phyloP scores from a whole-genome alignment of 1,140 invertebrate genomes.

The Lepeophtheirus salmonis region DNA sequence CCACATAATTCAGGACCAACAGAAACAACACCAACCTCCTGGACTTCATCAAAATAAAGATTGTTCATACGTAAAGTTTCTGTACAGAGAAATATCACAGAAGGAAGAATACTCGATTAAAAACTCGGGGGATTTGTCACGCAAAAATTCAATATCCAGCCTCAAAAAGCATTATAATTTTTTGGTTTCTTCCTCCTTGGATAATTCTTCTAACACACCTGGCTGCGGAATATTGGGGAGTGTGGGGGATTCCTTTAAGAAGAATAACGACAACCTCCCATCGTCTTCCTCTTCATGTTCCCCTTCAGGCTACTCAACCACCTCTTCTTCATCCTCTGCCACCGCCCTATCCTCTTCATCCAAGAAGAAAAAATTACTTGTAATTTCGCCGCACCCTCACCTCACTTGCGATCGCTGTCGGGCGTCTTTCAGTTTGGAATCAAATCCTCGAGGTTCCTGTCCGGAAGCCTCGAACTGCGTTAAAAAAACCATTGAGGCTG shows the following conservation, averaged over 20 bases:
- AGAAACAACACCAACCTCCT: background rate
- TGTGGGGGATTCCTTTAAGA: no score
- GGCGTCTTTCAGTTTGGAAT: conserved; percentile 40
- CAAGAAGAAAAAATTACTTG: background rate
- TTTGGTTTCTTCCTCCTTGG: no score
- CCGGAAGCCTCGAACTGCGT: conserved; percentile 70
- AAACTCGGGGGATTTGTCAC: no score
- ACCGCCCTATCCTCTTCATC: background rate
- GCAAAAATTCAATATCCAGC: no score
- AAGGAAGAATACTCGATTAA: background rate
- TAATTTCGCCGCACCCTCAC: background rate
- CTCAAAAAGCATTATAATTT: no score
- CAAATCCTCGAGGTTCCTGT: conserved; percentile 62
- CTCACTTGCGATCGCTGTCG: conserved; percentile 31
- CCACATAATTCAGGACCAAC: no score
- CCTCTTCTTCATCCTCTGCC: background rate
- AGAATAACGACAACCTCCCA: no score
- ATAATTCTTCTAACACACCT: no score
- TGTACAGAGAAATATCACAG: background rate
- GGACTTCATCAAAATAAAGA: no score
- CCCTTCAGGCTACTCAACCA: background rate
- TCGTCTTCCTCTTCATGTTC: no score
- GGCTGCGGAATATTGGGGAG: no score
- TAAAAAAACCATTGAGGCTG: conserved; percentile 51
- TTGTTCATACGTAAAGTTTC: conserved; percentile 13